Evolutionary conservation across 2,888 invertebrate species (phyloP).

Genomic region (Azorinus chamasolen): DNA sequence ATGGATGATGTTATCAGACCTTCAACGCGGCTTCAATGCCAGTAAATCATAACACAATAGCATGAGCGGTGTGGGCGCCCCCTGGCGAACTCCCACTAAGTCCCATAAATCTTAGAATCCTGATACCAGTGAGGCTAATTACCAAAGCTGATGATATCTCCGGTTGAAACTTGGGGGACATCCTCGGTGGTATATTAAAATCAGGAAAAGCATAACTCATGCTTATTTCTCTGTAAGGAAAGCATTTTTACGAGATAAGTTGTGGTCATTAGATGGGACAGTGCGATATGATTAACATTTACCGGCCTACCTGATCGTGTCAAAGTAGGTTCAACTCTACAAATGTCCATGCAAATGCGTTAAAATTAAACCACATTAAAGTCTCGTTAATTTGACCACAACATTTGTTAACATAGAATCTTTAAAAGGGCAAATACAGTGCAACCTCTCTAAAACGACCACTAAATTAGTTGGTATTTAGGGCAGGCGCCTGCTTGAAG

Average conservation of each 20-base stretch:
- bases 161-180: background rate
- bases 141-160: slow-evolving; percentile 1
- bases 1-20: slow-evolving; percentile 38
- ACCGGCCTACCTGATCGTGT: too few species aligned
- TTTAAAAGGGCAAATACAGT: too few species aligned
- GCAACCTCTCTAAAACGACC: too few species aligned
- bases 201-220: slow-evolving; percentile 9
- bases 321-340: too few species aligned
- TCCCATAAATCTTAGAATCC: slow-evolving; percentile 30
- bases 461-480: too few species aligned
- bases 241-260: too few species aligned
- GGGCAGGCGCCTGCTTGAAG: too few species aligned
- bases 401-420: background rate
- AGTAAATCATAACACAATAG: slow-evolving; percentile 41
- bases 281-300: too few species aligned
- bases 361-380: too few species aligned
- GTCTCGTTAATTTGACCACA: too few species aligned
- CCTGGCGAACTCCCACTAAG: slow-evolving; percentile 18
- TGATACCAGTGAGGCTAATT: background rate
- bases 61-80: slow-evolving; percentile 9
- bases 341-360: too few species aligned
- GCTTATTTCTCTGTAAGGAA: slow-evolving; percentile 1
- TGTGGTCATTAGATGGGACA: too few species aligned
- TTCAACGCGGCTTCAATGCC: slow-evolving; percentile 21
- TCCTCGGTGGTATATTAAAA: slow-evolving; percentile 15